Base-by-base conservation (phyloP, 2,888 invertebrate genomes). In the Hyposoter dolosus region DNA sequence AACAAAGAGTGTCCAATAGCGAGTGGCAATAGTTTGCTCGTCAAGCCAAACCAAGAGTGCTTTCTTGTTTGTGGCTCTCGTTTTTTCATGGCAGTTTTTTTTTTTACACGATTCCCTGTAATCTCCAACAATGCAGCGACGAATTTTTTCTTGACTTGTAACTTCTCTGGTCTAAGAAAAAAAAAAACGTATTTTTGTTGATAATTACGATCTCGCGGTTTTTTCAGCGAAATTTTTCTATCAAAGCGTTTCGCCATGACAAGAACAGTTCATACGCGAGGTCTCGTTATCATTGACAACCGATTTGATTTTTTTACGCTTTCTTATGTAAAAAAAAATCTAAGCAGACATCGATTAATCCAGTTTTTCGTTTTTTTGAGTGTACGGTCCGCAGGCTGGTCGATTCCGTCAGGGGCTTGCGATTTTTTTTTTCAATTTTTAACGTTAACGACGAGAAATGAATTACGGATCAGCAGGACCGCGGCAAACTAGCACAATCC, bases 31-130 rank as follows among this genome's bases (percentile, higher is more conserved):
- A n/a, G n/a, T 83, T 78, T 53, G 66, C 71, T 71, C 53, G 81
- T 77, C 78, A 81, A 85, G 85, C 72, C 65, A 75, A 87, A 87
- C 81, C 74, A 68, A 72, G 83, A 83, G 83, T 71, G 74, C 23
- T 69, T n/a, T 32, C 63, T 35, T 7, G 0, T 17, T 17, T 17
- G 7, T 17, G 35, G 32, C 63, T 7, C 15, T 63, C 9, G 0
- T 32, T 32, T 63, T 63, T n/a, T 17, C 28, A 35, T 32, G 28
- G 32, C 4, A 32, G 10, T 15, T 45, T 15, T 15, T 12, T 19
- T 40, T 66, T 40, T 66, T 28, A 4, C 28, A 23, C 65, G 3
- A 35, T 35, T 17, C 65, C 35, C n/a, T 66, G 40, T 19, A 40
- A 66, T 66, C 19, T n/a, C 40, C 1, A 2, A 66, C 9, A 1